Conservation (phyloP, 2,888 invertebrate genomes). For the Isoperla grammatica region DNA sequence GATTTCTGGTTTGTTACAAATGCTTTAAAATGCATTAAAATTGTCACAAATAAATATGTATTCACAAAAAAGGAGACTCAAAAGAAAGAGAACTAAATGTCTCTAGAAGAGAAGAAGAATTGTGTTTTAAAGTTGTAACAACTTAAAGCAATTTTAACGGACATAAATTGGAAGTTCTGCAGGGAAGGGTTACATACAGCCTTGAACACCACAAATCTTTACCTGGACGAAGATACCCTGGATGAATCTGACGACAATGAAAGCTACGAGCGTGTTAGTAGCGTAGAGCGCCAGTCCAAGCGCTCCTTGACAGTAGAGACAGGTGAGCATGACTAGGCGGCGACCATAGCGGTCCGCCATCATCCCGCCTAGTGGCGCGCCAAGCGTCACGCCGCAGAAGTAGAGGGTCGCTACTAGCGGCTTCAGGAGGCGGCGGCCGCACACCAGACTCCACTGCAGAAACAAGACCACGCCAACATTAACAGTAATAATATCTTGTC, state of each 20-base stretch:
- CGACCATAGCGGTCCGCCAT: conserved; percentile 45
- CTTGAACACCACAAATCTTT: too few relatives aligned
- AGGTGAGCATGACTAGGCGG: conserved; percentile 42
- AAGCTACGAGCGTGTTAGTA: conserved; percentile 40
- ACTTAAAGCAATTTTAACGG: too few relatives aligned
- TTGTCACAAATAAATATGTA: too few relatives aligned
- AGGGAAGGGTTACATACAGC: too few relatives aligned
- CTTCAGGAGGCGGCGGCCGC: conserved; percentile 40
- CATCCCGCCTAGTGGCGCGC: conserved; percentile 43
- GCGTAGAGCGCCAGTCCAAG: conserved; percentile 36
- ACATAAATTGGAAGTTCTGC: too few relatives aligned
- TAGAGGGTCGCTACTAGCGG: conserved; percentile 41
- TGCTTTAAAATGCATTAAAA: too few relatives aligned
- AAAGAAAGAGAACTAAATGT: too few relatives aligned
- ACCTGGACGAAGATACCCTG: conserved; percentile 47
- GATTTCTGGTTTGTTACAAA: too few relatives aligned
- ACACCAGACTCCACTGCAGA: conserved; percentile 43
- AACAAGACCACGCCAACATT: conserved; percentile 2
- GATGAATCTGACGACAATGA: conserved; percentile 41
- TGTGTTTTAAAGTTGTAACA: too few relatives aligned
- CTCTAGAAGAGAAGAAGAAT: too few relatives aligned
- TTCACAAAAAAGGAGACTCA: too few relatives aligned
- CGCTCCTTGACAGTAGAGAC: conserved; percentile 43
- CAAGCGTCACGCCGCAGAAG: conserved; percentile 43
- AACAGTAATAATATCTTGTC: too few relatives aligned